A percentile compares a stretch with the other conserved stretches of the same genome.
Conservation (phyloP, 2,888 invertebrate species). For the Crocallis elinguaria region DNA sequence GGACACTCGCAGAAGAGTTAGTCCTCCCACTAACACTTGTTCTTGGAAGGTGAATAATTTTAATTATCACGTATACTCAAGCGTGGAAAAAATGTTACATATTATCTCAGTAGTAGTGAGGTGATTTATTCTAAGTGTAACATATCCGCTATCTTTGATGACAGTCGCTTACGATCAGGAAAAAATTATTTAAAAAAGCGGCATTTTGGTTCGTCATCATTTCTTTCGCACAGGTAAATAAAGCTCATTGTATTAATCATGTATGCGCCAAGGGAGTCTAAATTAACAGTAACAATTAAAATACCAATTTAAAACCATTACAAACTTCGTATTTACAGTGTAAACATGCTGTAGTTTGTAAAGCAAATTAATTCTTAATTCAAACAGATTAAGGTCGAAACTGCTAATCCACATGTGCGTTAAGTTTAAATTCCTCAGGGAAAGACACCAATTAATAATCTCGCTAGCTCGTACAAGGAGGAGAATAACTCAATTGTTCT, state of each 20-base stretch:
- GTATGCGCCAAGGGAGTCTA: not conserved
- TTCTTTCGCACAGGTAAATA: not conserved
- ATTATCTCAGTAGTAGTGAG: too few relatives aligned
- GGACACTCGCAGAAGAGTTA: too few relatives aligned
- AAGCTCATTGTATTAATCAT: not conserved
- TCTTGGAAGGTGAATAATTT: too few relatives aligned
- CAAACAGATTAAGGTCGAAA: conserved; percentile 15
- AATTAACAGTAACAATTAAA: conserved; percentile 17
- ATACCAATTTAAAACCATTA: conserved; percentile 13
- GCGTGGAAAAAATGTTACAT: too few relatives aligned
- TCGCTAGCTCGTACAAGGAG: conserved; percentile 25
- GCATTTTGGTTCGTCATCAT: too few relatives aligned
- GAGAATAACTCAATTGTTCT: conserved; percentile 39
- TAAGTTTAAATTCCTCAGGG: conserved; percentile 25
- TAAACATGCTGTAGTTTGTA: not conserved
- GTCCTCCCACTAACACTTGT: too few relatives aligned
- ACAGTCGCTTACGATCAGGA: too few relatives aligned
- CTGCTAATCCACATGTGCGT: not conserved
- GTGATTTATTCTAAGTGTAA: too few relatives aligned
- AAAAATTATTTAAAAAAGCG: too few relatives aligned
- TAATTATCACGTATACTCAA: too few relatives aligned
- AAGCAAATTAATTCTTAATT: conserved; percentile 9
- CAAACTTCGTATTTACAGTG: conserved; percentile 1
- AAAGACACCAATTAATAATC: conserved; percentile 31
- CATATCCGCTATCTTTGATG: too few relatives aligned